Percentiles rank a stretch among this genome's conserved stretches.
Evolutionary conservation across 2,797 vertebrate species (phyloP).

Genomic region (Peromyscus attwateri): DNA sequence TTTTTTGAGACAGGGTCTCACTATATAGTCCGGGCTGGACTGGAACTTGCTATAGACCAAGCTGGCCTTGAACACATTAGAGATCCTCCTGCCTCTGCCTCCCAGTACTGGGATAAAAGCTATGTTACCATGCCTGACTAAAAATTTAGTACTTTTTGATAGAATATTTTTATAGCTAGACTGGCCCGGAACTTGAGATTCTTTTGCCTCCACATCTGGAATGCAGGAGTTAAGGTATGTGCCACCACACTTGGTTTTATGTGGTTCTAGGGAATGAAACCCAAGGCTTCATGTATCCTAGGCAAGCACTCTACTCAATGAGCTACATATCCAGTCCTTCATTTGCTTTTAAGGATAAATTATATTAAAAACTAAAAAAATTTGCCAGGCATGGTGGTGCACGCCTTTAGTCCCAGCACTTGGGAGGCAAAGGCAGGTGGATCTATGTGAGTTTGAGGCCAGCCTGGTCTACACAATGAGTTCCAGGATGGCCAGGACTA

Average conservation of each 20-base stretch:
- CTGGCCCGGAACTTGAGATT: not conserved
- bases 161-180: not conserved
- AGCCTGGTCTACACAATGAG: too few relatives aligned
- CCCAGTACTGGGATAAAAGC: not conserved
- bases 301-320: not conserved
- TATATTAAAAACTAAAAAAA: not conserved
- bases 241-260: not conserved
- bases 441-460: too few relatives aligned
- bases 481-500: too few relatives aligned
- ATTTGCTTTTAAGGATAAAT: not conserved
- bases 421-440: not conserved
- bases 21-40: not conserved
- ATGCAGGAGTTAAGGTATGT: not conserved
- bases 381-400: not conserved
- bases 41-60: not conserved
- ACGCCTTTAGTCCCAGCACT: not conserved
- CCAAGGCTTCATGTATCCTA: not conserved
- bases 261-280: not conserved
- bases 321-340: not conserved
- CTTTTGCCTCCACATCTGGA: not conserved
- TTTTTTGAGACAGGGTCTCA: not conserved
- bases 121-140: not conserved
- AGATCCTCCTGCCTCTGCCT: not conserved
- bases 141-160: not conserved
- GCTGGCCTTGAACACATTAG: not conserved